Percentiles rank a stretch among this genome's conserved stretches.
phyloP scores from a whole-genome alignment of 2,888 invertebrate genomes.

The Caenorhabditis uteleia region DNA sequence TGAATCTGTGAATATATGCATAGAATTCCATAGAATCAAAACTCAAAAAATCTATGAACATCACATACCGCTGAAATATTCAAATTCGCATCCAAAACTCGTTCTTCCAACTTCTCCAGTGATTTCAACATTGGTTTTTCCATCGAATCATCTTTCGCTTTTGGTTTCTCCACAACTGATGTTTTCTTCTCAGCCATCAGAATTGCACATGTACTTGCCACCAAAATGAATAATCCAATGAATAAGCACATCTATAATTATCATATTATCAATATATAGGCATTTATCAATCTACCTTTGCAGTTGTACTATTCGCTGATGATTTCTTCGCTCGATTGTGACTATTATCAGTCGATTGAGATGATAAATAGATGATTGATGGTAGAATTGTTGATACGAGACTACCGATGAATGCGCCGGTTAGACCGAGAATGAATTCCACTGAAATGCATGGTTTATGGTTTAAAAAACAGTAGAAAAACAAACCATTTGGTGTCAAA shows the following conservation, averaged over 20 bases:
- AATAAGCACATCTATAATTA: slow-evolving; percentile 78
- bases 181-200: slow-evolving; percentile 68
- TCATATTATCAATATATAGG: neutral
- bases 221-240: slow-evolving; percentile 84
- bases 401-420: slow-evolving; percentile 93
- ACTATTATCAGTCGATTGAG: slow-evolving; percentile 1
- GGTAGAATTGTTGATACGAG: slow-evolving; percentile 91
- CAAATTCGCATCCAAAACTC: slow-evolving; percentile 54
- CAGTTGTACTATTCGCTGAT: neutral
- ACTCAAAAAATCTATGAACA: neutral
- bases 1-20: neutral
- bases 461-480: neutral
- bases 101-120: slow-evolving; percentile 53
- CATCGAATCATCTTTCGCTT: slow-evolving; percentile 37
- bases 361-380: slow-evolving; percentile 79
- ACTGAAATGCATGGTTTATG: slow-evolving; percentile 60
- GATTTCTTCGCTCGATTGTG: slow-evolving; percentile 1
- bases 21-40: no score
- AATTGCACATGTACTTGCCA: slow-evolving; percentile 89
- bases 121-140: slow-evolving; percentile 46
- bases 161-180: slow-evolving; percentile 47
- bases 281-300: neutral
- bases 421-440: slow-evolving; percentile 87
- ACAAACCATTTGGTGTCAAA: slow-evolving; percentile 82
- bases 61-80: slow-evolving; percentile 51